Percentiles rank a stretch among this genome's conserved stretches.
Conservation (phyloP, 2,797 vertebrate genomes). For the Denticeps clupeoides region DNA sequence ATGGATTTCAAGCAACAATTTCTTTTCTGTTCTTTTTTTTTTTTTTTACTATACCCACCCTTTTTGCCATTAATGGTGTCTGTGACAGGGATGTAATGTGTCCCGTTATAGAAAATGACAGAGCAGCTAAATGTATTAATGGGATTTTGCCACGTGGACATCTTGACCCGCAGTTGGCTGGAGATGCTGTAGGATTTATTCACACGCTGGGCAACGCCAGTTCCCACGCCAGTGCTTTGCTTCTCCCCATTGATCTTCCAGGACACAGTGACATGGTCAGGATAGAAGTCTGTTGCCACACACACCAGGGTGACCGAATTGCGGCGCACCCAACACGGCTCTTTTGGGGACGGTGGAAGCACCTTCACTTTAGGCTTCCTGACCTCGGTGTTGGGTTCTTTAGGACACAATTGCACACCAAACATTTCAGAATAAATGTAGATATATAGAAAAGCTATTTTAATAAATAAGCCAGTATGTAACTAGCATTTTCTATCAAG, state of each 20-base stretch:
- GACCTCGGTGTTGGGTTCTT: slow-evolving; percentile 9
- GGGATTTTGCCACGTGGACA: slow-evolving; percentile 13
- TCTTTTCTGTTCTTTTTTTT: slow-evolving; percentile 3
- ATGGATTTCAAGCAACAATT: too few species aligned
- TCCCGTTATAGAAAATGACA: slow-evolving; percentile 10
- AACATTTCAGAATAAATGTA: neutral
- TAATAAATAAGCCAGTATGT: too few species aligned
- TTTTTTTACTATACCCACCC: neutral
- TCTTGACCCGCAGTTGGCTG: slow-evolving; percentile 25
- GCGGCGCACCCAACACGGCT: slow-evolving; percentile 15
- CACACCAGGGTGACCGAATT: slow-evolving; percentile 27
- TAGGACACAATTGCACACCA: too few species aligned
- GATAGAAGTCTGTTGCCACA: slow-evolving; percentile 29
- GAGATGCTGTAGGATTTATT: slow-evolving; percentile 19
- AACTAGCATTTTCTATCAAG: too few species aligned
- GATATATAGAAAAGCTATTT: neutral
- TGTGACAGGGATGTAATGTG: fast-evolving
- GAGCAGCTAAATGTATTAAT: slow-evolving; percentile 16
- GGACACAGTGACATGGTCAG: slow-evolving; percentile 27
- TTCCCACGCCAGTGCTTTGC: slow-evolving; percentile 2
- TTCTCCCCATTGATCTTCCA: slow-evolving; percentile 22
- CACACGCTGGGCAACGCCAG: slow-evolving; percentile 15
- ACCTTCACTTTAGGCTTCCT: slow-evolving; percentile 13
- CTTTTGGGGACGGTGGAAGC: slow-evolving; percentile 23
- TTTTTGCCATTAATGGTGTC: neutral